Conservation (phyloP, 1,140 invertebrate species). For the Drosophila neocordata region DNA sequence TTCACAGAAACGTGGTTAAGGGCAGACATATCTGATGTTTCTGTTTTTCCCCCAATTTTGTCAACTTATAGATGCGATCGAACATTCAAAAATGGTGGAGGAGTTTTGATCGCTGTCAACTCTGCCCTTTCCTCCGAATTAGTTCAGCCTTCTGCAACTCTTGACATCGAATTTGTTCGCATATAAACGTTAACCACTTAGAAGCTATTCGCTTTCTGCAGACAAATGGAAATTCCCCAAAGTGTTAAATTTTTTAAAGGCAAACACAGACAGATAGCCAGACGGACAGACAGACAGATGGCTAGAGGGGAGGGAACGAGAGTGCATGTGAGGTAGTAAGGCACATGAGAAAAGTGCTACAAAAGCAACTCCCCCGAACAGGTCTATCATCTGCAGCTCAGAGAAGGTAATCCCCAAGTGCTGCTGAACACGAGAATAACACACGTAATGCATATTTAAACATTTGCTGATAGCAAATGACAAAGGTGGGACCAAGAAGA, state of each 20-base stretch:
- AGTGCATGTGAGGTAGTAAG: background rate
- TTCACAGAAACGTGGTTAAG: too few relatives aligned
- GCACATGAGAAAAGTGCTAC: background rate
- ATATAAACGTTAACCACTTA: too few relatives aligned
- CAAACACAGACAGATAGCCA: conserved; percentile 29
- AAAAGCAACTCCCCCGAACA: conserved; percentile 16
- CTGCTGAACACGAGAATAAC: conserved; percentile 78
- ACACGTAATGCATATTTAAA: conserved; percentile 82
- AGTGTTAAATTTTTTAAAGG: conserved; percentile 63
- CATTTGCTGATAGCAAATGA: conserved; percentile 81
- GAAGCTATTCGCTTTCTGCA: too few relatives aligned
- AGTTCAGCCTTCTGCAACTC: too few relatives aligned
- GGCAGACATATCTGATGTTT: too few relatives aligned
- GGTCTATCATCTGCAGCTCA: conserved; percentile 39
- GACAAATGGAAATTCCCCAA: conserved; percentile 45
- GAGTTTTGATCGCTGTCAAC: too few relatives aligned
- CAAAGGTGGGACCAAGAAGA: conserved; percentile 55
- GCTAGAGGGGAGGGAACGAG: background rate
- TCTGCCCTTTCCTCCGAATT: too few relatives aligned
- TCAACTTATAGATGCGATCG: too few relatives aligned
- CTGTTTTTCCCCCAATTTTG: too few relatives aligned
- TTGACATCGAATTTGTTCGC: too few relatives aligned
- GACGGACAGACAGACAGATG: conserved; percentile 6
- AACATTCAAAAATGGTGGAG: too few relatives aligned
- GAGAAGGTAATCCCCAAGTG: conserved; percentile 73